These are phyloP conservation scores for Bostrychus sinensis DNA, from an alignment of 2,113 vertebrate species.

Conservation along the genomic window DNA sequence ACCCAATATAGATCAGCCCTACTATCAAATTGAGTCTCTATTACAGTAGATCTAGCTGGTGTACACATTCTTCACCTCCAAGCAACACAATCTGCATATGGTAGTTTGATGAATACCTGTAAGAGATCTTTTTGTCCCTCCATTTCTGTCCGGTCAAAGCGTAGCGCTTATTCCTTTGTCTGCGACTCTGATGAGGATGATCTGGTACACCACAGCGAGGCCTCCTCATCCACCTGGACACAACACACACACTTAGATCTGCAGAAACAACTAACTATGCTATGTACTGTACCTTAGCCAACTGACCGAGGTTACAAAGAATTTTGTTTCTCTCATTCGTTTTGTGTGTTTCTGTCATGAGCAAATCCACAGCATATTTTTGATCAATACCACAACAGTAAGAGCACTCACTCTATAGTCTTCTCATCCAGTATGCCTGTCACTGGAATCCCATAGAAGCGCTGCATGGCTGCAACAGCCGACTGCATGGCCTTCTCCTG, in stretches of 20 bases:
- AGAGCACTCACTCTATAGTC: conserved; percentile 86
- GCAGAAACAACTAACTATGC: neutral
- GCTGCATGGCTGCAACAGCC: conserved; percentile 91
- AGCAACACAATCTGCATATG: no score
- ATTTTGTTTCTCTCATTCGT: no score
- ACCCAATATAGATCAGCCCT: no score
- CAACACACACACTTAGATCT: neutral
- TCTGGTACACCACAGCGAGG: conserved; percentile 96
- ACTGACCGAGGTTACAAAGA: no score
- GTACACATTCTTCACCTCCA: no score
- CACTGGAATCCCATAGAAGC: conserved; percentile 91
- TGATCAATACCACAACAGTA: neutral
- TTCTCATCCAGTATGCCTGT: conserved; percentile 89
- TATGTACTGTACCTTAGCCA: no score
- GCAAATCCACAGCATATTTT: neutral
- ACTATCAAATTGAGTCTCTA: no score
- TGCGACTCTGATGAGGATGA: conserved; percentile 87
- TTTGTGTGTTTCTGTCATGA: neutral
- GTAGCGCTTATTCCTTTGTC: conserved; percentile 93
- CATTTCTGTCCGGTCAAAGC: conserved; percentile 97
- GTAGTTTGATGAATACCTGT: conserved; percentile 83
- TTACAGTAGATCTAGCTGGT: no score
- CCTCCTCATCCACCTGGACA: conserved; percentile 93
- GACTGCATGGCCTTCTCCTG: conserved; percentile 90
- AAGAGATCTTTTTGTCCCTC: conserved; percentile 96